These are phyloP conservation scores for Stenopsyche tienmushanensis DNA, from an alignment of 1,140 invertebrate genomes.

Conservation along the genomic window DNA sequence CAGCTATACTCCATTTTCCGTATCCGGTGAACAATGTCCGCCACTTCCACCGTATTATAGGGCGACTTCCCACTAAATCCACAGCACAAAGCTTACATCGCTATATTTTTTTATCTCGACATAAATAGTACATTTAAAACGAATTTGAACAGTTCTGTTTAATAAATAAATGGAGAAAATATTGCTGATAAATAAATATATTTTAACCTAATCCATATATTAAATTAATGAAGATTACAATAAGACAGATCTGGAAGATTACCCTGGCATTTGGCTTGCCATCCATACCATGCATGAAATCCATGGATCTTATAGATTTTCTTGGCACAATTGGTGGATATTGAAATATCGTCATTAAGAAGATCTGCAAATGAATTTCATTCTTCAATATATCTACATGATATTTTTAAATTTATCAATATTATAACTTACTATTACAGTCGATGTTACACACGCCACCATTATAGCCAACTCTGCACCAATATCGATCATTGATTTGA, in stretches of 20 bases:
- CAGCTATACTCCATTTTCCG: conserved; percentile 8
- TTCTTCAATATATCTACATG: too few species aligned
- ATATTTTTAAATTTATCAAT: neutral
- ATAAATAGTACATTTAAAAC: too few species aligned
- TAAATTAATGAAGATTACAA: too few species aligned
- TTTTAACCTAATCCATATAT: too few species aligned
- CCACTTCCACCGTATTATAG: conserved; percentile 20
- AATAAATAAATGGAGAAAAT: too few species aligned
- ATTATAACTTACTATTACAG: conserved; percentile 43
- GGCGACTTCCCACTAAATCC: too few species aligned
- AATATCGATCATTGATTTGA: conserved; percentile 61
- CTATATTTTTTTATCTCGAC: too few species aligned
- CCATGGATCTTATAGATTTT: conserved; percentile 39
- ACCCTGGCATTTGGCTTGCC: conserved; percentile 31
- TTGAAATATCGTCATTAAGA: neutral
- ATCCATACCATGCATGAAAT: conserved; percentile 43
- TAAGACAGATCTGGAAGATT: conserved; percentile 4
- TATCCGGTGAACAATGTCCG: conserved; percentile 30
- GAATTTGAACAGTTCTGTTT: too few species aligned
- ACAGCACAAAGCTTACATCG: too few species aligned
- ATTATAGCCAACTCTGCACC: conserved; percentile 50
- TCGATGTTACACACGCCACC: conserved; percentile 45
- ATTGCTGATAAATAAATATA: too few species aligned
- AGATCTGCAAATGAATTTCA: too few species aligned
- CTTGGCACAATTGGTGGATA: conserved; percentile 37